phyloP scores from a whole-genome alignment of 1,140 invertebrate species.

The Drosophila yakuba region DNA sequence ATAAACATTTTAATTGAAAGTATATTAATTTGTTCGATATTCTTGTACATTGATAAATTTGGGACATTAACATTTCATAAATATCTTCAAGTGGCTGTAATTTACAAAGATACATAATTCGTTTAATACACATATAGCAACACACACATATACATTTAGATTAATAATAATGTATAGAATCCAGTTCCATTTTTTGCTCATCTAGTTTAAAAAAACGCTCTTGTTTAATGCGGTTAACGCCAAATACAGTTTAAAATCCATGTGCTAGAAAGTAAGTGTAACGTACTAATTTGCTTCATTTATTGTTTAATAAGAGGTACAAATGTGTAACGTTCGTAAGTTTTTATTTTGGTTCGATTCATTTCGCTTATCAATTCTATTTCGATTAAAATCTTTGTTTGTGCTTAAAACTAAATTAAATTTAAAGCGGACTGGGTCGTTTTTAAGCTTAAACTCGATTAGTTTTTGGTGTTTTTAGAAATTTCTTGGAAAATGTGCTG shows the following conservation, averaged over 20 bases:
- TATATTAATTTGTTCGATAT: conserved; percentile 62
- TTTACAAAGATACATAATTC: conserved; percentile 44
- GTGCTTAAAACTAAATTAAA: conserved; percentile 60
- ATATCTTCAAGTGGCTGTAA: conserved; percentile 58
- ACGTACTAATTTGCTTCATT: conserved; percentile 56
- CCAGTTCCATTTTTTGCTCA: conserved; percentile 12
- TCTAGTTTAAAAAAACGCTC: conserved; percentile 38
- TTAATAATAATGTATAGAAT: conserved; percentile 48
- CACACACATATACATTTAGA: conserved; percentile 70
- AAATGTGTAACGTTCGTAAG: conserved; percentile 62
- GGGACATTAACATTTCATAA: conserved; percentile 64
- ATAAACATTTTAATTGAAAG: conserved; percentile 70
- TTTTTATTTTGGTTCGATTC: conserved; percentile 31
- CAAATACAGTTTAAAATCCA: conserved; percentile 38
- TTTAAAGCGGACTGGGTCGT: conserved; percentile 55
- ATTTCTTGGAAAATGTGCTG: conserved; percentile 35
- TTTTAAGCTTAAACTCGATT: conserved; percentile 32
- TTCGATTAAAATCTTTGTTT: conserved; percentile 48
- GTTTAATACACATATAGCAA: conserved; percentile 76
- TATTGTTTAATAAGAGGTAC: conserved; percentile 62
- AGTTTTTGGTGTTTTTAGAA: conserved; percentile 48
- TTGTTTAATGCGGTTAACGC: conserved; percentile 8
- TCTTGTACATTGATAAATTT: conserved; percentile 64
- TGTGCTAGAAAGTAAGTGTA: conserved; percentile 65
- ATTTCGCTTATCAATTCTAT: conserved; percentile 38